Evolutionary conservation across 2,888 invertebrate genomes (phyloP).

Genomic region (Diplazon laetatorius): DNA sequence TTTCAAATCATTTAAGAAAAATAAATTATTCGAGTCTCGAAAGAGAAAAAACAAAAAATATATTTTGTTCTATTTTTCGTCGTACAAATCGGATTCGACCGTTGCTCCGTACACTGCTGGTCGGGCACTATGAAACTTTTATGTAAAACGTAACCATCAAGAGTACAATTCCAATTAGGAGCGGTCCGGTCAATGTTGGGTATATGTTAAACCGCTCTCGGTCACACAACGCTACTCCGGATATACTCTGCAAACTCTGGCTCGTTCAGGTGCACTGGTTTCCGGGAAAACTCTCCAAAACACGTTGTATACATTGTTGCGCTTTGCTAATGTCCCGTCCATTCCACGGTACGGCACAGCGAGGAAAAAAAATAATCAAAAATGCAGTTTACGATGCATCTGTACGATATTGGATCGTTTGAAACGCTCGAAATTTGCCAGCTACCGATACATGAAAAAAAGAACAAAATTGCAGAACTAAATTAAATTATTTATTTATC

Average conservation of each 20-base stretch:
- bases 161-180: constrained; percentile 58
- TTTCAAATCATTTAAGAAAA: too few species aligned
- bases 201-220: constrained; percentile 47
- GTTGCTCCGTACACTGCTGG: background rate
- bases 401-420: constrained; percentile 26
- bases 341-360: constrained; percentile 13
- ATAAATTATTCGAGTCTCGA: too few species aligned
- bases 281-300: constrained; percentile 42
- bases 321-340: background rate
- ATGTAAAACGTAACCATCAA: constrained; percentile 35
- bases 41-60: constrained; percentile 29
- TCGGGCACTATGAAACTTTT: constrained; percentile 42
- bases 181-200: constrained; percentile 51
- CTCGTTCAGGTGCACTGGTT: constrained; percentile 41
- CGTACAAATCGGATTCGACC: constrained; percentile 5
- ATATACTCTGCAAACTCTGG: constrained; percentile 45
- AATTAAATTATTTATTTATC: too few species aligned
- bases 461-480: too few species aligned
- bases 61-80: constrained; percentile 15
- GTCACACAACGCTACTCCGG: constrained; percentile 49
- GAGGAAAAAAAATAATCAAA: constrained; percentile 31
- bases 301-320: constrained; percentile 12
- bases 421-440: constrained; percentile 22
- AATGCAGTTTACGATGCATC: constrained; percentile 40
- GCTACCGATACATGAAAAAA: constrained; percentile 13